Evolutionary conservation across 2,797 vertebrate species (phyloP), one percentile per base, ranked within the genome.

Genomic region (Phalloptychus januarius): DNA sequence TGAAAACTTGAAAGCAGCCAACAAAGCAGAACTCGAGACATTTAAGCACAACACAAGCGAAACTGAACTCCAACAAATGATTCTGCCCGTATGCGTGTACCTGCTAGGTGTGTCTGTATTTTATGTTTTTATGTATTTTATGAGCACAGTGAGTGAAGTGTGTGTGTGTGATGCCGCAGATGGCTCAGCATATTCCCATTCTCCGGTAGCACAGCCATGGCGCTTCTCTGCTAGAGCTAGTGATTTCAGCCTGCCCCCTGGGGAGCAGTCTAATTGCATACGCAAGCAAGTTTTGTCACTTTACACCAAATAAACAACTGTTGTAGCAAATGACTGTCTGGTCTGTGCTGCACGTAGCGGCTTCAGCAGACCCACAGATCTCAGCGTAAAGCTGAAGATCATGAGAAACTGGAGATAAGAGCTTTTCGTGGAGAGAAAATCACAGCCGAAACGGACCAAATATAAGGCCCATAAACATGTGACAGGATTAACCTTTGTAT

Each of bases 121-220:
- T n/a, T 12, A 58, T 58, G 28, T 5, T 5, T 58, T 12, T 12
- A 82, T 79, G 1, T 25, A 18, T 70, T 80, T 81, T 72, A 83
- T 79, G 71, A 77, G 75, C 71, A 78, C 54, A n/a, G n/a, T n/a
- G n/a, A n/a, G n/a, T n/a, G n/a, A n/a, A n/a, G n/a, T n/a, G n/a
- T n/a, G n/a, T n/a, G n/a, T n/a, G n/a, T 83, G 79, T 46, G 58
- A 85, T 45, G 2, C 73, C 74, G 81, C 91, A 92, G 91, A 91
- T 90, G 88, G 88, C 85, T 88, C 92, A 90, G 90, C 85, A 89
- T 88, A 91, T 88, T 94, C 81, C 40, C 38, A 38, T 86, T 71
- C 81, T 84, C 78, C 31, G 0, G 54, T 38, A 54, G 40, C 79
- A 70, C 31, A 52, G 56, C 84, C 85, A 79, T 86, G 86, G 84